Evolutionary conservation across 1,140 invertebrate species (phyloP), one percentile per base, ranked within the genome.

Genomic region (Homarus americanus): DNA sequence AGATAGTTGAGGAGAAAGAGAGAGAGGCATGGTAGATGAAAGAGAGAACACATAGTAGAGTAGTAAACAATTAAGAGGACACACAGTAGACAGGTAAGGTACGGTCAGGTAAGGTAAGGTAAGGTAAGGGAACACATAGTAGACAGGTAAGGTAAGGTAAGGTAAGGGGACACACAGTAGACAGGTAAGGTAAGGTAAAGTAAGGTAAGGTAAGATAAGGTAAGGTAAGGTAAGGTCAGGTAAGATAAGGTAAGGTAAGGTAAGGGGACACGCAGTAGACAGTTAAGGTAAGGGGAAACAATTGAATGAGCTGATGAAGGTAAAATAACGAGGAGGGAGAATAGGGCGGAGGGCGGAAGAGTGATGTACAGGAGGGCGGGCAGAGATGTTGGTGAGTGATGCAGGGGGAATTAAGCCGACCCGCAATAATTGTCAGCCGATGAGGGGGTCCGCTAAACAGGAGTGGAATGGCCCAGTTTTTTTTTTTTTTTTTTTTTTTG

Each of bases 401-500:
- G 63, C 32, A 69, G 63, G 32, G 63, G 63, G n/a, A 32, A 69
- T 69, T 69, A 24, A 69, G 63, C 63, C 12, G 28, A 24, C 63
- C 63, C 32, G 17, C 63, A 9, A 69, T 69, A 69, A 69, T 69
- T 69, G 63, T 69, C 63, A 69, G 63, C 63, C 63, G 63, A 69
- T 24, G 63, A 69, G 63, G 63, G 63, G 63, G n/a, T n/a, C 28
- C n/a, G 63, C 28, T 69, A 69, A 69, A 28, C 63, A 69, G 63
- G 63, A 69, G 63, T 32, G 28, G 63, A n/a, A 69, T 69, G 63
- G 63, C 63, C n/a, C n/a, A 69, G 63, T 69, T n/a, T n/a, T n/a
- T n/a, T n/a, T n/a, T n/a, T n/a, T n/a, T n/a, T n/a, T n/a, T n/a
- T n/a, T n/a, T n/a, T n/a, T n/a, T 69, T 28, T 69, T 4, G 63